Percentiles rank a stretch among this genome's conserved stretches.
phyloP scores from a whole-genome alignment of 37 sponge, comb jelly and placozoan genomes.

The Spongilla lacustris region DNA sequence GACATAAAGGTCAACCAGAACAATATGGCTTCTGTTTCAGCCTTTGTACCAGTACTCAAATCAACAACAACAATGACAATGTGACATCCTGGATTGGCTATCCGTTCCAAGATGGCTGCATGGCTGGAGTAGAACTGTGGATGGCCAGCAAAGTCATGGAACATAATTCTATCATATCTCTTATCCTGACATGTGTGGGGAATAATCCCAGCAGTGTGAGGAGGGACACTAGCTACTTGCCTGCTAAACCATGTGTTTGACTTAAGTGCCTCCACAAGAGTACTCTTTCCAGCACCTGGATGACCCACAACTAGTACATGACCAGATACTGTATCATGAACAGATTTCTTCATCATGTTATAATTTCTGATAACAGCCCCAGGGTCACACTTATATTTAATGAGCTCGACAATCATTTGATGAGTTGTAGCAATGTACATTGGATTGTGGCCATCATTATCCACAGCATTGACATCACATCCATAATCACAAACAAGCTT shows the following conservation, averaged over 20 bases:
- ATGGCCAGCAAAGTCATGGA: slow-evolving; percentile 65
- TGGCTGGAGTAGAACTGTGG: slow-evolving; percentile 45
- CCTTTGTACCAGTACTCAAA: neutral
- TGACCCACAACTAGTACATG: slow-evolving; percentile 41
- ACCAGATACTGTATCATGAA: neutral
- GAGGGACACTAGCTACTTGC: slow-evolving; percentile 3
- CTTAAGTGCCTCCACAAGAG: slow-evolving; percentile 50
- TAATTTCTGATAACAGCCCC: too few species aligned
- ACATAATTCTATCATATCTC: slow-evolving; percentile 28
- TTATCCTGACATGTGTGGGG: slow-evolving; percentile 7
- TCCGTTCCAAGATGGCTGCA: slow-evolving; percentile 23
- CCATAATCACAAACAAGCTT: neutral
- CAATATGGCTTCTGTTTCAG: neutral
- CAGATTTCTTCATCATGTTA: neutral
- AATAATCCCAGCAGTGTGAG: slow-evolving; percentile 54
- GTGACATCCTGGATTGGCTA: neutral
- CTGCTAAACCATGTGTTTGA: neutral
- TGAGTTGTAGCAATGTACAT: neutral
- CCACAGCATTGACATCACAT: slow-evolving; percentile 5
- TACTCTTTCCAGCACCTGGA: slow-evolving; percentile 57
- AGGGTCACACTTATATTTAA: neutral
- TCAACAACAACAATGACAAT: slow-evolving; percentile 45
- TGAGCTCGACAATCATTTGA: neutral
- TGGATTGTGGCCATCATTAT: neutral
- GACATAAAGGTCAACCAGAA: slow-evolving; percentile 40